Conservation (phyloP, 2,888 invertebrate genomes). For the Scrobipalpa costella region DNA sequence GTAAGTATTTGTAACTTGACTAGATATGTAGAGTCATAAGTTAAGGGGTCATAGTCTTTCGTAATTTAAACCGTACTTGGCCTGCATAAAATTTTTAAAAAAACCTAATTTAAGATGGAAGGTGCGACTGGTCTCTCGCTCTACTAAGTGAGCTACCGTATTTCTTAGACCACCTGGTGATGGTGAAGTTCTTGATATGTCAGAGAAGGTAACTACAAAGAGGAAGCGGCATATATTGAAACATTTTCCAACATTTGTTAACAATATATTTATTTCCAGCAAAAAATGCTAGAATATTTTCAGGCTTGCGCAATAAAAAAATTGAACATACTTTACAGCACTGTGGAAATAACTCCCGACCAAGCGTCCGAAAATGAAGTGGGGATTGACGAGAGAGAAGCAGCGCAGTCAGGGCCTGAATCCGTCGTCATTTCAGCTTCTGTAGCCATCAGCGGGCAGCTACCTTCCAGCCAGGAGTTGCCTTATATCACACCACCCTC, state of each 20-base stretch:
- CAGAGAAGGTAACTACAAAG: too few relatives aligned
- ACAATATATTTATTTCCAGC: not conserved
- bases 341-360: constrained; percentile 67
- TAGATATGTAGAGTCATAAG: too few relatives aligned
- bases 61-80: too few relatives aligned
- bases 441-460: constrained; percentile 91
- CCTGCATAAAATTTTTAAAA: too few relatives aligned
- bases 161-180: too few relatives aligned
- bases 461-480: constrained; percentile 92
- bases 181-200: too few relatives aligned
- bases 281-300: not conserved
- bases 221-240: too few relatives aligned
- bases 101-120: too few relatives aligned
- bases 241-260: too few relatives aligned
- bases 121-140: too few relatives aligned
- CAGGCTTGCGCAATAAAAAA: not conserved
- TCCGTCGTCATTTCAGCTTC: constrained; percentile 90
- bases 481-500: constrained; percentile 93
- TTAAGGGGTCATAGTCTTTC: too few relatives aligned
- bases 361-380: constrained; percentile 61
- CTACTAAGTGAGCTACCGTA: too few relatives aligned
- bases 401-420: constrained; percentile 65
- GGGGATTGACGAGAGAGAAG: constrained; percentile 70
- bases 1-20: constrained; percentile 22
- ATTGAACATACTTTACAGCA: constrained; percentile 42